Base-by-base conservation (phyloP, 64 coral and sea anemone species). In the Anthopleura sola region DNA sequence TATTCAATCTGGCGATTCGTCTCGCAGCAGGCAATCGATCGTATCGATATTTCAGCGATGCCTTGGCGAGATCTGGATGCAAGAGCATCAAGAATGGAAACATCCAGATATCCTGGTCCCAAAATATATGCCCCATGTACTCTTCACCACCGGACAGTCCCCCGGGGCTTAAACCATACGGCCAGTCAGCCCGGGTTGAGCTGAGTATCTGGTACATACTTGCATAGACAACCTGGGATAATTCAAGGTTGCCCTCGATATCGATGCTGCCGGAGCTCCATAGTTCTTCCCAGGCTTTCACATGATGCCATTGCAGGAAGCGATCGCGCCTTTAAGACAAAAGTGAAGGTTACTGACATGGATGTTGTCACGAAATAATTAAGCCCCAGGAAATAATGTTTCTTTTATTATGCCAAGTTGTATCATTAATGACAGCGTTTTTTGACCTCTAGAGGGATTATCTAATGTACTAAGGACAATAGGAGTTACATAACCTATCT, bases 51-150 rank as follows among this genome's bases (percentile, higher is more conserved):
- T 82, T 64, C 86, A 95, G 44, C 29, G 93, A 84, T 19, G 90
- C 85, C 54, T 87, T 80, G 21, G 93, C 93, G 29, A 95, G 48
- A 60, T 89, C 86, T n/a, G 93, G 90, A 50, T 95, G 85, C 78
- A 95, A 77, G 23, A 95, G 66, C 11, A 95, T 78, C 8, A 95
- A 55, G 46, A 88, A 86, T 5, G 93, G 93, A 60, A 92, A 95
- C 93, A 95, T 95, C 93, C 93, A 95, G 36, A 95, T 95, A n/a
- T 95, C 90, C 83, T 92, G 86, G 60, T 95, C 93, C 93, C 93
- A 95, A 81, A 95, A 95, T 31, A 90, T 95, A 48, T 95, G 93
- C 21, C 93, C 93, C 93, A 95, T 95, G 87, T 95, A 95, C 40
- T 95, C 93, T 53, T 95, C 93, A 44, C 86, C 90, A 18, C 83